Percentiles rank a stretch among this genome's conserved stretches.
phyloP scores from a whole-genome alignment of 2,888 invertebrate species.

The Chalcis sispes region DNA sequence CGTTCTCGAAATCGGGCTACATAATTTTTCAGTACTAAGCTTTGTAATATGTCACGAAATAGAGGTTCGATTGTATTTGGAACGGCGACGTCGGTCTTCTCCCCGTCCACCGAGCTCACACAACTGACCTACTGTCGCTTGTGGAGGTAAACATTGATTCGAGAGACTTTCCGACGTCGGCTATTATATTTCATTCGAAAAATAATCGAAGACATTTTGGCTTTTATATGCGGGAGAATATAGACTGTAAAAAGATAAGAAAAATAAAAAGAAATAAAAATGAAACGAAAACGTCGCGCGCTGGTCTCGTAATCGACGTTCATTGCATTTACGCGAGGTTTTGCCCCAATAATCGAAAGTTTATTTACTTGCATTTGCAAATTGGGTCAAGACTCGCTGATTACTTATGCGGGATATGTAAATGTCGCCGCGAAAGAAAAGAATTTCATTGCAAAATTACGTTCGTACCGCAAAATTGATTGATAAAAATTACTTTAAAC shows the following conservation, averaged over 20 bases:
- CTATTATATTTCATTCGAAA: conserved; percentile 25
- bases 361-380: conserved; percentile 52
- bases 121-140: conserved; percentile 51
- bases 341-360: conserved; percentile 27
- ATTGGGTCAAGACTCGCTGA: conserved; percentile 51
- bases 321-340: too few relatives aligned
- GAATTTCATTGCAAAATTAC: conserved; percentile 50
- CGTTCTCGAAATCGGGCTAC: background rate
- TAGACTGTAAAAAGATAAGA: too few relatives aligned
- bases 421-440: conserved; percentile 44
- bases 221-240: too few relatives aligned
- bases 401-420: conserved; percentile 50
- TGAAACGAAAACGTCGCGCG: too few relatives aligned
- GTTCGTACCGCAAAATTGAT: conserved; percentile 34
- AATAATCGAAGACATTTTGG: conserved; percentile 25
- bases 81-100: conserved; percentile 16
- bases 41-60: conserved; percentile 22
- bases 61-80: conserved; percentile 42
- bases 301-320: too few relatives aligned
- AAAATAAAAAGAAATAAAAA: too few relatives aligned
- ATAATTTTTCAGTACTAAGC: background rate
- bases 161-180: conserved; percentile 26
- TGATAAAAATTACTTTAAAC: too few relatives aligned
- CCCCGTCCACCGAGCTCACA: conserved; percentile 22
- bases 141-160: conserved; percentile 40